A percentile compares a stretch with the other conserved stretches of the same genome.
Evolutionary conservation across 1,140 invertebrate genomes (phyloP).

Genomic region (Piezodorus guildinii): DNA sequence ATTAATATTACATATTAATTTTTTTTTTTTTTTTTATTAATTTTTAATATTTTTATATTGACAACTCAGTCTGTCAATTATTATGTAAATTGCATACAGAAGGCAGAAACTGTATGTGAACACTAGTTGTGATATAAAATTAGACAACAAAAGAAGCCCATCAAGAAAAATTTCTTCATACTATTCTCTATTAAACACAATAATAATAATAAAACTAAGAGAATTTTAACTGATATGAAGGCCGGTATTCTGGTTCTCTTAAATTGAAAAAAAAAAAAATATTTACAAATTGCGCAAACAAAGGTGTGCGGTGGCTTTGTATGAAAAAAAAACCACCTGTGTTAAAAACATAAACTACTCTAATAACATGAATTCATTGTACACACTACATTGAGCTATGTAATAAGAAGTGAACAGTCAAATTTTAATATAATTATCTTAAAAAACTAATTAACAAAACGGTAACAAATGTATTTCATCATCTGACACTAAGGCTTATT

Average conservation of each 20-base stretch:
- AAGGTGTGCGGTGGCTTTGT: slow-evolving; percentile 20
- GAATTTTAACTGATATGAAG: neutral
- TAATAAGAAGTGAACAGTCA: slow-evolving; percentile 1
- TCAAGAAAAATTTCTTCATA: neutral
- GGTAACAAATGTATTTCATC: neutral
- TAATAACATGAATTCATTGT: neutral
- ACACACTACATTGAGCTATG: slow-evolving; percentile 6
- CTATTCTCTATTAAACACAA: neutral
- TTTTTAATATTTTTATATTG: neutral
- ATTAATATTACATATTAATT: neutral
- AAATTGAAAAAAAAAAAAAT: slow-evolving; percentile 6
- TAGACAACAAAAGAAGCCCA: neutral
- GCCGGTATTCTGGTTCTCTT: neutral
- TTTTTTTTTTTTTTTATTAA: too few relatives aligned
- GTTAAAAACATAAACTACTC: slow-evolving; percentile 5
- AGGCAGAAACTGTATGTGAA: neutral
- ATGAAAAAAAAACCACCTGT: neutral
- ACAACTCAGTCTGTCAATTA: neutral
- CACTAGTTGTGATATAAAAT: neutral
- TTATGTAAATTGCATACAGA: neutral
- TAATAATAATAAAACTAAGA: neutral
- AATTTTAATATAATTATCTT: neutral
- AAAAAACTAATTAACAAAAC: slow-evolving; percentile 13
- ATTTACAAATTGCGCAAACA: slow-evolving; percentile 22
- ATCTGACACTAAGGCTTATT: neutral